Conservation (phyloP, 2,797 vertebrate species). For the Anguilla marmorata region DNA sequence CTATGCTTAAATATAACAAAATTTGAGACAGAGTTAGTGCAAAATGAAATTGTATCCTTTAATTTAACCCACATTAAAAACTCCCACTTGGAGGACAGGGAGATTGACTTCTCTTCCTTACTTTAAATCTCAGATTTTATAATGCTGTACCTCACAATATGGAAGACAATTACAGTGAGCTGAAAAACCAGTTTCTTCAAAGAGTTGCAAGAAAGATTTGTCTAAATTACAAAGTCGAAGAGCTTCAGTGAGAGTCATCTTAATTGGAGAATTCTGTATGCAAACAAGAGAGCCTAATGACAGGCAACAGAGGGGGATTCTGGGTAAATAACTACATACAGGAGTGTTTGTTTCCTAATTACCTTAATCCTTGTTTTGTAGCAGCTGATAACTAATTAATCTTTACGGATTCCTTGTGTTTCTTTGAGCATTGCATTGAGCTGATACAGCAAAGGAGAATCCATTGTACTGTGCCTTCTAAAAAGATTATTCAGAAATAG, state of each 20-base stretch:
- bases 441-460: conserved; percentile 16
- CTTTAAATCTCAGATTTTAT: not conserved
- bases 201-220: conserved; percentile 1
- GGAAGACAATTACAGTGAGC: not conserved
- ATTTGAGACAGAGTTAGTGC: not conserved
- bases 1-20: not conserved
- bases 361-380: conserved; percentile 27
- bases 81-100: not conserved
- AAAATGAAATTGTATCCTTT: not conserved
- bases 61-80: not conserved
- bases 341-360: conserved; percentile 21
- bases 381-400: conserved; percentile 31
- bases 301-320: conserved; percentile 16
- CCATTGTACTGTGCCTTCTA: not conserved
- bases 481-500: conserved; percentile 11
- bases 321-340: not conserved
- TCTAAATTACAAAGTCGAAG: not conserved
- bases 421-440: conserved; percentile 14
- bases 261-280: conserved; percentile 22
- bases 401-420: conserved; percentile 23
- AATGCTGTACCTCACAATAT: not conserved
- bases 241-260: not conserved
- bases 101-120: not conserved
- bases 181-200: not conserved
- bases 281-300: conserved; percentile 3